Evolutionary conservation across 2,888 invertebrate genomes (phyloP).

Genomic region (Plagiodera versicolora): DNA sequence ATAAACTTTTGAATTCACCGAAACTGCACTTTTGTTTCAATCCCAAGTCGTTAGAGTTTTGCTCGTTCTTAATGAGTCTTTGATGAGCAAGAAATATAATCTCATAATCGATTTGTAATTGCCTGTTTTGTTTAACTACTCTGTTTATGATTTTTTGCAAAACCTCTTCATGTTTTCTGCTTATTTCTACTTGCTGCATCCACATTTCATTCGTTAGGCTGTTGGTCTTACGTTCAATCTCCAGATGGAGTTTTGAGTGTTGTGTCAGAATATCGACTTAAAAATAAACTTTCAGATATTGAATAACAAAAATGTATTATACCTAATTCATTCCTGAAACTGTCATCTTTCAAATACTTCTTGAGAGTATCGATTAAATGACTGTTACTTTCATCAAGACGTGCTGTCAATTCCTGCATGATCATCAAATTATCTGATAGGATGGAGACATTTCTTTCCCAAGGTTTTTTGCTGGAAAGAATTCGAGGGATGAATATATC

Average conservation of each 20-base stretch:
- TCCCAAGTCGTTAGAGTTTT: conserved; percentile 22
- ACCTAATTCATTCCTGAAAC: conserved; percentile 42
- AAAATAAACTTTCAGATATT: no score
- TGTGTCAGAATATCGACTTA: conserved; percentile 39
- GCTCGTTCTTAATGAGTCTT: conserved; percentile 34
- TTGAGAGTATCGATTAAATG: conserved; percentile 39
- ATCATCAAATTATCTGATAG: conserved; percentile 28
- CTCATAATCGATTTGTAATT: conserved; percentile 47
- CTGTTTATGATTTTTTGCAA: conserved; percentile 43
- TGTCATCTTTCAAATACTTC: conserved; percentile 41
- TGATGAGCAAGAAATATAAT: conserved; percentile 43
- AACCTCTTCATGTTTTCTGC: conserved; percentile 40
- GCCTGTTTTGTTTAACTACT: conserved; percentile 46
- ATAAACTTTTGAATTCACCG: conserved; percentile 2
- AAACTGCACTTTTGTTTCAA: conserved; percentile 18
- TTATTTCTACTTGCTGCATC: conserved; percentile 44
- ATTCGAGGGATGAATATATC: not conserved
- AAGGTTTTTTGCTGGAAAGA: conserved; percentile 29
- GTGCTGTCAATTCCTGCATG: conserved; percentile 33
- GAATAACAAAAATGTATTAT: not conserved
- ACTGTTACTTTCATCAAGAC: conserved; percentile 39
- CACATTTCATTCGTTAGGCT: conserved; percentile 46
- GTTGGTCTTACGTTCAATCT: conserved; percentile 42
- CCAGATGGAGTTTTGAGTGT: conserved; percentile 42
- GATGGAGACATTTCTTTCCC: conserved; percentile 21